Evolutionary conservation across 2,113 vertebrate species (phyloP).

Genomic region (Onychostruthus taczanowskii): DNA sequence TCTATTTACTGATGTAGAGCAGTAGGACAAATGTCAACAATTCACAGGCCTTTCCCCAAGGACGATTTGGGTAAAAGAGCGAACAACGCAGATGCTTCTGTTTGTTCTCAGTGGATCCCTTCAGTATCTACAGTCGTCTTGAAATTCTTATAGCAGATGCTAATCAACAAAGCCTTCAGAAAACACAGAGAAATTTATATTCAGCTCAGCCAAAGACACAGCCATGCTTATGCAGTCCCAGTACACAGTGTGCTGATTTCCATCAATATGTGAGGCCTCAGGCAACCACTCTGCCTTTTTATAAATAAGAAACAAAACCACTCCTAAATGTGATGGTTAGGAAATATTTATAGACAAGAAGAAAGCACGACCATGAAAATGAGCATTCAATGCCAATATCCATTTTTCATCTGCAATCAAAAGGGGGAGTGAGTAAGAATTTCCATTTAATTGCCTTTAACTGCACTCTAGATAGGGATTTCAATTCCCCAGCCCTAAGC

Average conservation of each 20-base stretch:
- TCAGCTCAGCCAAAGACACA: neutral
- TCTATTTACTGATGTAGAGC: neutral
- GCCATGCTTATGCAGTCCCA: neutral
- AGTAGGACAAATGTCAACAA: neutral
- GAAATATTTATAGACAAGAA: conserved; percentile 21
- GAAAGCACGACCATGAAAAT: neutral
- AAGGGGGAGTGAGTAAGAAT: neutral
- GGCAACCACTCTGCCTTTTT: neutral
- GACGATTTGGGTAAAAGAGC: neutral
- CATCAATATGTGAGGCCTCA: neutral
- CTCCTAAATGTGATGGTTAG: neutral
- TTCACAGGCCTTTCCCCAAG: neutral
- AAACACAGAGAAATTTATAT: conserved; percentile 4
- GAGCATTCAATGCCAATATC: neutral
- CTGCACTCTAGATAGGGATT: neutral
- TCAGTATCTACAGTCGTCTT: neutral
- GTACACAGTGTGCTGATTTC: neutral
- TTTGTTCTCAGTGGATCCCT: neutral
- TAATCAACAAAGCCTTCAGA: neutral
- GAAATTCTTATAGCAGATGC: conserved; percentile 4
- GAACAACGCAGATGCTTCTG: neutral
- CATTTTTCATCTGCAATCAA: neutral
- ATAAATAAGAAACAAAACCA: neutral
- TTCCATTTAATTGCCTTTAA: conserved; percentile 46
- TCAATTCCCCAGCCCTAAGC: neutral